Evolutionary conservation across 2,113 vertebrate genomes (phyloP), one percentile per base, ranked within the genome.

Genomic region (Forbesichthys papilliferus): DNA sequence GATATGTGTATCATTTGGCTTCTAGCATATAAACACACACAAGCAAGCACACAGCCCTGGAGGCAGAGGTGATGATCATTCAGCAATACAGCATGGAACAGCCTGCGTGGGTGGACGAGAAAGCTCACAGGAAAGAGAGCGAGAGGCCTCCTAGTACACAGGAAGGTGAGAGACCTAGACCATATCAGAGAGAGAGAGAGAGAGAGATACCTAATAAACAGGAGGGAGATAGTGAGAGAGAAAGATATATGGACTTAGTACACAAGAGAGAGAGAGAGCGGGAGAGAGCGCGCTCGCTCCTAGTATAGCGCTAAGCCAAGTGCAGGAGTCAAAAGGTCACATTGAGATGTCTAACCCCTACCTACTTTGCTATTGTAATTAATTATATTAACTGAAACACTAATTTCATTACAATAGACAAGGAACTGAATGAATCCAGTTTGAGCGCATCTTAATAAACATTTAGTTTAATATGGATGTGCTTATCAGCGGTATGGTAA

Each of bases 31-130:
- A 27, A 27, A 27, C 68, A 61, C 42, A 42, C 46, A 49, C 20
- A 20, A 73, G 64, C 27, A 27, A 27, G 27, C 27, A 27, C 49
- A 18, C 11, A 65, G 59, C 49, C 57, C 16, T 59, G 51, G 16
- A 54, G 61, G 79, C 54, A 48, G 71, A 16, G 64, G 64, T 52
- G 71, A 64, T 42, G 64, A 81, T 80, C 27, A 27, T 74, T 71
- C 27, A 27, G 76, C 55, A 49, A 66, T 1, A 66, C 33, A n/a
- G 54, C 64, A 48, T 27, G 27, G 27, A 27, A 27, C 27, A 27
- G 27, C 27, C 27, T 60, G 79, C 55, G 83, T 88, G 73, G 84
- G 79, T 27, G 27, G 27, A 27, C 27, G 27, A 27, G 1, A 27
- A 27, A 27, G 2, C 27, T 27, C 27, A 27, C 27, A 14, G 13